phyloP scores from a whole-genome alignment of 1,140 invertebrate species.

The Drosophila lini region DNA sequence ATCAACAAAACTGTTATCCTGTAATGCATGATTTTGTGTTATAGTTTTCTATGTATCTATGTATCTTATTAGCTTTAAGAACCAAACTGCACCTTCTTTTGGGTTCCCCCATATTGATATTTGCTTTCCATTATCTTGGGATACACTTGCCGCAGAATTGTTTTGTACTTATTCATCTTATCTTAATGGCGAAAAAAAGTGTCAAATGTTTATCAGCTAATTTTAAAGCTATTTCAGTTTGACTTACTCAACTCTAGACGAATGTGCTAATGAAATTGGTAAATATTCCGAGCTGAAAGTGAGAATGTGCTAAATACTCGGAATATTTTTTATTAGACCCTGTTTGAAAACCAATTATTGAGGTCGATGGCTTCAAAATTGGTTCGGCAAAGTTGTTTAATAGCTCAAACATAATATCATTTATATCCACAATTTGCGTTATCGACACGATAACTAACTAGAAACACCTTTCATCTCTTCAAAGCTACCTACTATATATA shows the following conservation, averaged over 20 bases:
- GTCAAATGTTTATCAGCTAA: conserved; percentile 10
- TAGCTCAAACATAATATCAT: not conserved
- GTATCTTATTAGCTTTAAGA: not conserved
- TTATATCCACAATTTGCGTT: conserved; percentile 19
- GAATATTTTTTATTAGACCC: conserved; percentile 5
- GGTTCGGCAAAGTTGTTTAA: not conserved
- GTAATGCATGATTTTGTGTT: not conserved
- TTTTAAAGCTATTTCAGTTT: conserved; percentile 4
- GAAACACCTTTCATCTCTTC: not conserved
- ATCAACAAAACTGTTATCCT: no score
- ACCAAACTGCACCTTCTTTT: not conserved
- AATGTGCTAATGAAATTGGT: conserved; percentile 29
- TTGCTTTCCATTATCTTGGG: not conserved
- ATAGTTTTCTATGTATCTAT: not conserved
- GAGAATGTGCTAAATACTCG: conserved; percentile 23
- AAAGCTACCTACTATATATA: not conserved
- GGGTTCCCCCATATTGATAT: not conserved
- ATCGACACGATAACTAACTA: conserved; percentile 1
- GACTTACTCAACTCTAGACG: not conserved
- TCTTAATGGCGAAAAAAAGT: conserved; percentile 4
- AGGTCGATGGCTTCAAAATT: conserved; percentile 7
- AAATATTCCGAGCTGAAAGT: conserved; percentile 19
- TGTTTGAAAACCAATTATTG: not conserved
- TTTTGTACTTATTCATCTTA: not conserved
- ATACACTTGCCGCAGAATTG: conserved; percentile 4